These are phyloP conservation scores for Triplophysa siluroides DNA, from an alignment of 2,113 vertebrate genomes.

Conservation along the genomic window DNA sequence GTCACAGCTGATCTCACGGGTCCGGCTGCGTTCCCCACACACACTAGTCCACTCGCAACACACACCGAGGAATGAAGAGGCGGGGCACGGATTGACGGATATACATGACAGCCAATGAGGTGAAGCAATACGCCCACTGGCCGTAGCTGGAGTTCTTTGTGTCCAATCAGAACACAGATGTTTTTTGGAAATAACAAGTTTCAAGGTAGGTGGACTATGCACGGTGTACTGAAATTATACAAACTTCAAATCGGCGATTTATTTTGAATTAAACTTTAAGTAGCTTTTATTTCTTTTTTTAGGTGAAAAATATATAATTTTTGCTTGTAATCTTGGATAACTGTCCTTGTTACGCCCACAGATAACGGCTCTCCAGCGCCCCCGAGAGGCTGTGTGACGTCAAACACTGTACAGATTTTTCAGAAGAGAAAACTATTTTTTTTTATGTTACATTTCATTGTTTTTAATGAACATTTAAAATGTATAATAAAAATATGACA, in stretches of 20 bases:
- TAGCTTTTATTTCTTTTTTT: background rate
- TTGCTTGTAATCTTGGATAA: background rate
- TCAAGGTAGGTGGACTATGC: conserved; percentile 51
- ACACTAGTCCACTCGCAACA: conserved; percentile 18
- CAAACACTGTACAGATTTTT: no score
- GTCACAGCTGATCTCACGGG: conserved; percentile 36
- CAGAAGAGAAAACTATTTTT: no score
- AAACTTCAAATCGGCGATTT: background rate
- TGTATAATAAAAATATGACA: no score
- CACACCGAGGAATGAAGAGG: conserved; percentile 33
- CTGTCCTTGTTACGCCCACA: conserved; percentile 19
- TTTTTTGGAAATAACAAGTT: conserved; percentile 22
- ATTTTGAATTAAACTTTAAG: background rate
- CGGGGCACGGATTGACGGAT: conserved; percentile 28
- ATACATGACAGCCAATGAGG: conserved; percentile 34
- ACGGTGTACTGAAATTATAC: background rate
- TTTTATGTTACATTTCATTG: no score
- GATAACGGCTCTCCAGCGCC: conserved; percentile 11
- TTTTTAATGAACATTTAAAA: no score
- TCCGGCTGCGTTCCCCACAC: conserved; percentile 17
- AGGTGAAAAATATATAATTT: no score
- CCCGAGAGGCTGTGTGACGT: conserved; percentile 22
- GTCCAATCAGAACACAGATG: conserved; percentile 39
- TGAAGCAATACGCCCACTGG: background rate
- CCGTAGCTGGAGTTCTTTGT: background rate